Evolutionary conservation across 1,140 invertebrate species (phyloP).

Genomic region (Cyphomyrmex costatus): DNA sequence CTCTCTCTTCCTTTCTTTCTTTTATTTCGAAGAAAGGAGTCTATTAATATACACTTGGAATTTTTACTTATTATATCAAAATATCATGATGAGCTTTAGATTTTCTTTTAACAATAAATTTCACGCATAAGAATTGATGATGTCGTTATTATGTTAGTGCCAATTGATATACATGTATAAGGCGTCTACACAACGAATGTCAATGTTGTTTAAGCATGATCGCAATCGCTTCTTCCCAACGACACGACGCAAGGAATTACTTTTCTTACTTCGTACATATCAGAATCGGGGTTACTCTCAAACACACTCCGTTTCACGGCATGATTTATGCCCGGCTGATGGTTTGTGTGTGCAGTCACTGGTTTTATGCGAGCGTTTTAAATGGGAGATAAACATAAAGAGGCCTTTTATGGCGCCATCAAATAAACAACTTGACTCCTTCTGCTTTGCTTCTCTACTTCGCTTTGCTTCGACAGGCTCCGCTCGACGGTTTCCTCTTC

Average conservation of each 20-base stretch:
- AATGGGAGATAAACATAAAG: constrained; percentile 87
- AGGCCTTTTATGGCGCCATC: constrained; percentile 87
- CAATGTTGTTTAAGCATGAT: constrained; percentile 4
- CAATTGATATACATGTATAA: neutral
- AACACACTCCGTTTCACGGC: constrained; percentile 79
- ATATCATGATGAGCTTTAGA: neutral
- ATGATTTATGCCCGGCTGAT: constrained; percentile 86
- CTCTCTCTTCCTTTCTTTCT: neutral
- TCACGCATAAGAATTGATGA: neutral
- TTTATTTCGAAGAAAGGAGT: neutral
- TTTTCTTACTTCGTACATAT: constrained; percentile 41
- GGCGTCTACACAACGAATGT: neutral
- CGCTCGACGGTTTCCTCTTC: constrained; percentile 39
- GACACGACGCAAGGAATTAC: constrained; percentile 14
- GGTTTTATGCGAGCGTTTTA: constrained; percentile 86
- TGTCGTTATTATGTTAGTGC: neutral
- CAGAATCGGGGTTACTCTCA: constrained; percentile 70
- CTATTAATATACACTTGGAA: neutral
- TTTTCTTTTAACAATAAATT: constrained; percentile 3
- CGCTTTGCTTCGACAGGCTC: constrained; percentile 56
- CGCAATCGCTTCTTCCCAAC: neutral
- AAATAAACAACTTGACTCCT: constrained; percentile 88
- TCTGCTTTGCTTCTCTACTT: constrained; percentile 80
- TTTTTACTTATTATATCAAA: neutral
- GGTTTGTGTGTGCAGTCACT: constrained; percentile 85